Conservation (phyloP, 2,797 vertebrate species). For the Onychomys arenicola region DNA sequence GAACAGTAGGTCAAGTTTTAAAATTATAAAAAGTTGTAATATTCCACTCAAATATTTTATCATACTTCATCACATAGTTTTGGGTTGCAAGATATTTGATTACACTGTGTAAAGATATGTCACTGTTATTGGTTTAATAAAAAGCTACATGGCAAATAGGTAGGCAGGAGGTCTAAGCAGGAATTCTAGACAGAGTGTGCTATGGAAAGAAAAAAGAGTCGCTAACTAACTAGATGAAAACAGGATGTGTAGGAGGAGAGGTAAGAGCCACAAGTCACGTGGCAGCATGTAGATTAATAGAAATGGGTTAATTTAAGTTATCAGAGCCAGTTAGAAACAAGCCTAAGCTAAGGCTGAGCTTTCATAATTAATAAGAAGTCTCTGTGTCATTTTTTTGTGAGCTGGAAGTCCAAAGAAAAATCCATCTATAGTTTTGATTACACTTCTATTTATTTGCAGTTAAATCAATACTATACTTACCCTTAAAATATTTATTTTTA, state of each 20-base stretch:
- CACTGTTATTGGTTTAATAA: background rate
- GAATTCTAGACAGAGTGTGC: background rate
- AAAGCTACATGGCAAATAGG: background rate
- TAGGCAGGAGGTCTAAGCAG: background rate
- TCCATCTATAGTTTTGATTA: slow-evolving; percentile 6
- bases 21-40: background rate
- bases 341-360: background rate
- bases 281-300: background rate
- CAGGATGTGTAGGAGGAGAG: background rate
- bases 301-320: background rate
- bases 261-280: background rate
- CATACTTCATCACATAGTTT: background rate
- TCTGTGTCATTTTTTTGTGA: background rate
- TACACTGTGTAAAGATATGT: background rate
- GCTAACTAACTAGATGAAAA: background rate
- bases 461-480: slow-evolving; percentile 56
- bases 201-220: background rate
- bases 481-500: background rate
- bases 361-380: background rate
- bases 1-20: slow-evolving; percentile 37
- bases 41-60: background rate
- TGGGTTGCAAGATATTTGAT: background rate
- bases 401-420: background rate
- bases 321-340: background rate
- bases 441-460: slow-evolving; percentile 13